phyloP scores from a whole-genome alignment of 2,797 vertebrate genomes.

The Thaleichthys pacificus region DNA sequence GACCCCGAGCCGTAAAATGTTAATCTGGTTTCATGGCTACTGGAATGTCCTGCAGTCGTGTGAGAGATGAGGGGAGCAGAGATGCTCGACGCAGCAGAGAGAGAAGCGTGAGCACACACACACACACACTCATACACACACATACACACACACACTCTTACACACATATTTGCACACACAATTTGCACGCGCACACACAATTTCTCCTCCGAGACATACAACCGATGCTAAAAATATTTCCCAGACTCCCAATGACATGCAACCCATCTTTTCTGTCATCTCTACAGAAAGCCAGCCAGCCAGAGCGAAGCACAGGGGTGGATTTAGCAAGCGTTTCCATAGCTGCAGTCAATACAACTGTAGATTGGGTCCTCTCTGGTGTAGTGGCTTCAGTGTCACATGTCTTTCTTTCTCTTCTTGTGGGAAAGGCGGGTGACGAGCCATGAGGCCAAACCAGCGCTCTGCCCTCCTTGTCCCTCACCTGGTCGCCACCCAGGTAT shows the following conservation, averaged over 20 bases:
- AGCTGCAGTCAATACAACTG: background rate
- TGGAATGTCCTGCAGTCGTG: conserved; percentile 52
- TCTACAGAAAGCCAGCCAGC: background rate
- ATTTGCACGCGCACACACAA: background rate
- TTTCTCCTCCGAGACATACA: background rate
- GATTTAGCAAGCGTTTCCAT: background rate
- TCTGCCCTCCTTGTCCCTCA: background rate
- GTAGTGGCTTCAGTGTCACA: background rate
- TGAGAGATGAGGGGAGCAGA: conserved; percentile 22
- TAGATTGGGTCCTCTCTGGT: background rate
- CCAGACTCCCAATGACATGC: conserved; percentile 1
- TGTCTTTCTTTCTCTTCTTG: background rate
- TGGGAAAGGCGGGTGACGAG: background rate
- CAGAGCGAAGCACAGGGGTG: background rate
- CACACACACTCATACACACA: background rate
- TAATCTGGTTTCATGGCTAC: conserved; percentile 58
- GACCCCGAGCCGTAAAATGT: conserved; percentile 41
- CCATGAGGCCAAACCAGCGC: background rate
- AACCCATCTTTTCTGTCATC: background rate
- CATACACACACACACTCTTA: background rate
- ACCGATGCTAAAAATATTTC: background rate
- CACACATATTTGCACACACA: background rate
- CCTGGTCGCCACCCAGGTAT: background rate
- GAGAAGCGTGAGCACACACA: conserved; percentile 10
- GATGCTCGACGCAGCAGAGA: conserved; percentile 27